Conservation (phyloP, 2,888 invertebrate genomes). For the Rhabditophanes sp. region DNA sequence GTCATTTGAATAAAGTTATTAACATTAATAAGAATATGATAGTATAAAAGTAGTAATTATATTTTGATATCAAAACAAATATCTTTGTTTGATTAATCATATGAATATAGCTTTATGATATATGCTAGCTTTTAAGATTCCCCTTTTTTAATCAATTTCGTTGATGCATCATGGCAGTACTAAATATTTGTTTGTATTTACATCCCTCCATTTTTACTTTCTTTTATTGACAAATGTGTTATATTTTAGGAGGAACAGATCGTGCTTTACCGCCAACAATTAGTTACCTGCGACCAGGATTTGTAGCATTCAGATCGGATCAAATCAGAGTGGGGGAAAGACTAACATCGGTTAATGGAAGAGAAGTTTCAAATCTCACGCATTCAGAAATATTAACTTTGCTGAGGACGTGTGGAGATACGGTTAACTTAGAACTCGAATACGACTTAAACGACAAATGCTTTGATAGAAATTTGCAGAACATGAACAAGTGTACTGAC, state of each 20-base stretch:
- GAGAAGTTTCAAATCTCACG: constrained; percentile 59
- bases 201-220: no score
- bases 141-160: no score
- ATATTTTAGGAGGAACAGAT: constrained; percentile 55
- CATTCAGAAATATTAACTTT: constrained; percentile 63
- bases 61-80: no score
- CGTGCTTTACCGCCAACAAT: constrained; percentile 57
- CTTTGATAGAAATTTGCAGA: constrained; percentile 8
- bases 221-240: no score
- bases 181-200: no score
- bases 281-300: constrained; percentile 57
- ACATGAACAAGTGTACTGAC: constrained; percentile 45
- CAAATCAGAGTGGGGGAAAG: constrained; percentile 9
- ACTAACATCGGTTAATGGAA: constrained; percentile 67
- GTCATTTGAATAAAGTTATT: no score
- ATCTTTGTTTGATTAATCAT: no score
- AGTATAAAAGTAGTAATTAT: no score
- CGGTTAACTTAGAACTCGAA: constrained; percentile 65
- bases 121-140: no score
- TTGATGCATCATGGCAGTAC: no score
- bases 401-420: constrained; percentile 59
- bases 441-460: constrained; percentile 64
- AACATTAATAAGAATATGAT: no score
- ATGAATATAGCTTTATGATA: no score
- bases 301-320: constrained; percentile 53